A percentile compares a stretch with the other conserved stretches of the same genome.
phyloP scores from a whole-genome alignment of 2,113 vertebrate genomes.

The Seriola aureovittata region DNA sequence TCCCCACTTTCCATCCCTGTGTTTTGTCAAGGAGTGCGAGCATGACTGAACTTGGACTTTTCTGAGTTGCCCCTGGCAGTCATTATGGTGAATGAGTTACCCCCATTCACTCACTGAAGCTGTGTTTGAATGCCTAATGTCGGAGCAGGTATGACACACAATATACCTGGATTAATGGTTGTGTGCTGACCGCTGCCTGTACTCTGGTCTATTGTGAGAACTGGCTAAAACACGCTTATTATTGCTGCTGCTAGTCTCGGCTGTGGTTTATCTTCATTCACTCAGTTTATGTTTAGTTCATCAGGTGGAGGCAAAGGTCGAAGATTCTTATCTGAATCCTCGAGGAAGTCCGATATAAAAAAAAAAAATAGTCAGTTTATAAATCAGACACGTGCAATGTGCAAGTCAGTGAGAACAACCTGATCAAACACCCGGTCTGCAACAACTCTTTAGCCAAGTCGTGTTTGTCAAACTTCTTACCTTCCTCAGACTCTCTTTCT shows the following conservation, averaged over 20 bases:
- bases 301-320: conserved; percentile 40
- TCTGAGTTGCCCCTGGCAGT: conserved; percentile 40
- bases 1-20: background rate
- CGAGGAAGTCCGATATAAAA: background rate
- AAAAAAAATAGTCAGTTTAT: background rate
- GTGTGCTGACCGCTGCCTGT: background rate
- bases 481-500: conserved; percentile 74
- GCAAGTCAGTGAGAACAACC: background rate
- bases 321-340: conserved; percentile 30
- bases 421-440: background rate
- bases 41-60: conserved; percentile 68
- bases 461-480: conserved; percentile 54
- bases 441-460: conserved; percentile 7
- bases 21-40: conserved; percentile 17
- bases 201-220: background rate
- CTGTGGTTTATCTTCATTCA: background rate
- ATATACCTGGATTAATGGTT: conserved; percentile 14
- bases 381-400: background rate
- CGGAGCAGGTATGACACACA: conserved; percentile 27
- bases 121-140: conserved; percentile 20
- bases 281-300: background rate
- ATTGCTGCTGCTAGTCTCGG: background rate
- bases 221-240: background rate
- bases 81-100: conserved; percentile 45
- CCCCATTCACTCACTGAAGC: conserved; percentile 12